Evolutionary conservation across 2,113 vertebrate genomes (phyloP).

Genomic region (Nothocercus julius): DNA sequence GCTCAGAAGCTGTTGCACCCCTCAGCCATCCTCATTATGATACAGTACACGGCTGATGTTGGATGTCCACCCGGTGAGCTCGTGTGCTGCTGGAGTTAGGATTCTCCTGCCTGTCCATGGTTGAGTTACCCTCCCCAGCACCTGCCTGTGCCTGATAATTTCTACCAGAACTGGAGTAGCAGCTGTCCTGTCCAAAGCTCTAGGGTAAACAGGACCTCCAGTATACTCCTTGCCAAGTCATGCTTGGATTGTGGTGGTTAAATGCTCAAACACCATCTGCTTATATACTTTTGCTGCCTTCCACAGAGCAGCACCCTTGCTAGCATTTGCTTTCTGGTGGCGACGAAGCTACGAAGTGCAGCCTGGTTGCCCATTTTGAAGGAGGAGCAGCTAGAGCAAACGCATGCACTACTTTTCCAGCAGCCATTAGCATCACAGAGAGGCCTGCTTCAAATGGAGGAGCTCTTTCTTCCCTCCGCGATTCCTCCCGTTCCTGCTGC

Average conservation of each 20-base stretch:
- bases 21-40: not conserved
- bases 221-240: conserved; percentile 60
- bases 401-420: not conserved
- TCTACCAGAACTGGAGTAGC: conserved; percentile 4
- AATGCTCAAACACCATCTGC: conserved; percentile 69
- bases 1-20: not conserved
- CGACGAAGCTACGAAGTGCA: not conserved
- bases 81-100: not conserved
- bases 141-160: conserved; percentile 35
- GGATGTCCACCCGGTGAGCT: not conserved
- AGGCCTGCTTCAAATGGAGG: not conserved
- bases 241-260: conserved; percentile 53
- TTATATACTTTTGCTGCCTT: conserved; percentile 58
- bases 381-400: not conserved
- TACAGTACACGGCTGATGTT: not conserved
- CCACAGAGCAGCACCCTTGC: conserved; percentile 34
- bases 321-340: conserved; percentile 32
- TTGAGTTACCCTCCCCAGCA: not conserved
- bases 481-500: not conserved
- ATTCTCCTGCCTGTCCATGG: not conserved
- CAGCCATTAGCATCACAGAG: not conserved
- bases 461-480: not conserved
- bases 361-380: not conserved
- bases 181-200: conserved; percentile 60
- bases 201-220: conserved; percentile 56